Conservation (phyloP, 2,797 vertebrate genomes). For the Loriculus beryllinus region DNA sequence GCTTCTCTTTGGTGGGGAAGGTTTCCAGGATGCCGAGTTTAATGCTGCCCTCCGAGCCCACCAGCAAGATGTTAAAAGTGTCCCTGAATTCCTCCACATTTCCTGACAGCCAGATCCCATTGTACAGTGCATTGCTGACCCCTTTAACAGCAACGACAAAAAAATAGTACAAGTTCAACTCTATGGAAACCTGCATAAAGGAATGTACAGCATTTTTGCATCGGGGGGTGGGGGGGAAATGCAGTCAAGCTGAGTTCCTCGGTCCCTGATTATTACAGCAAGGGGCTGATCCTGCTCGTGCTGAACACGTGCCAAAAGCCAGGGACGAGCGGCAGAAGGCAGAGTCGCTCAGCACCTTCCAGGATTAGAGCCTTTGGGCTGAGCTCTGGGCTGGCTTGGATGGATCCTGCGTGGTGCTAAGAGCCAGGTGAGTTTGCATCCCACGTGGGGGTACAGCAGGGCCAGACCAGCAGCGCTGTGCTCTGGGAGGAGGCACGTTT, state of each 20-base stretch:
- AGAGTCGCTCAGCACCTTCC: constrained; percentile 7
- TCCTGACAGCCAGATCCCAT: constrained; percentile 51
- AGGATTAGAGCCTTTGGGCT: constrained; percentile 1
- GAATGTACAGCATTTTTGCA: constrained; percentile 72
- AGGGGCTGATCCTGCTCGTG: constrained; percentile 17
- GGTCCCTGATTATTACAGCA: constrained; percentile 20
- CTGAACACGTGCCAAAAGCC: constrained; percentile 24
- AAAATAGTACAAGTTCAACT: constrained; percentile 66
- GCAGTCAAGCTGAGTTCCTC: constrained; percentile 40
- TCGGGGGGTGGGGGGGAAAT: constrained; percentile 23
- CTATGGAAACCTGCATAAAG: constrained; percentile 74
- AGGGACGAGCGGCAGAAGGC: background rate
- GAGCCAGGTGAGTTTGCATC: background rate
- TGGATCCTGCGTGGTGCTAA: background rate
- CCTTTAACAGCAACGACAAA: constrained; percentile 63
- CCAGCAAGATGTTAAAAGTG: constrained; percentile 55
- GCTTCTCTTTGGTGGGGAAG: background rate
- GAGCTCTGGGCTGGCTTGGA: background rate
- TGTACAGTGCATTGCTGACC: constrained; percentile 68
- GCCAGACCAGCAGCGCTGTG: background rate
- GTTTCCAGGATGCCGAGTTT: constrained; percentile 7
- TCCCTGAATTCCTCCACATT: constrained; percentile 62
- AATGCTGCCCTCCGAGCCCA: constrained; percentile 12
- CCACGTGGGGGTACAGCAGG: background rate
- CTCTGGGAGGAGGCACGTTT: background rate